Percentiles rank a stretch among this genome's conserved stretches.
These are phyloP conservation scores for Ylistrum balloti DNA, from an alignment of 1,140 invertebrate genomes.

Conservation along the genomic window DNA sequence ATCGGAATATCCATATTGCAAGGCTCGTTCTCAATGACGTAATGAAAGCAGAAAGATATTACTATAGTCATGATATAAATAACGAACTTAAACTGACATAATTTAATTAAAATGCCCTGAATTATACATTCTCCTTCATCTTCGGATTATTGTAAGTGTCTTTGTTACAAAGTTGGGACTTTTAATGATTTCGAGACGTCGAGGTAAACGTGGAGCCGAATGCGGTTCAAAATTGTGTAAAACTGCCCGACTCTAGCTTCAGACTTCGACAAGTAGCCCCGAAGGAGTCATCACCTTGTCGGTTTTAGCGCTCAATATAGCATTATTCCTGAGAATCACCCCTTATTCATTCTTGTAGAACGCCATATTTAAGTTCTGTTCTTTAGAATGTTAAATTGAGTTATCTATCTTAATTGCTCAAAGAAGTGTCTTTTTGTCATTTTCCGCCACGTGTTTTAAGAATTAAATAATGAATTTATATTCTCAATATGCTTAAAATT, in stretches of 20 bases:
- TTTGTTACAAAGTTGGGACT: not conserved
- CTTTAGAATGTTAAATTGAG: constrained; percentile 16
- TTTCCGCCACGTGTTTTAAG: constrained; percentile 32
- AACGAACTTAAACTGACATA: not conserved
- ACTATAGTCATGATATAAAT: not conserved
- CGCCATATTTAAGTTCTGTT: not conserved
- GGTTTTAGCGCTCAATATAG: not conserved
- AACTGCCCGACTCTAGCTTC: not conserved
- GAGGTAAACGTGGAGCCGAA: constrained; percentile 13
- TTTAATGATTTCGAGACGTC: not conserved
- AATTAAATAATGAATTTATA: constrained; percentile 41
- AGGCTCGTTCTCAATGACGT: too few relatives aligned
- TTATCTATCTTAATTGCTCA: constrained; percentile 28
- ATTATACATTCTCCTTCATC: not conserved
- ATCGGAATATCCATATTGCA: too few relatives aligned
- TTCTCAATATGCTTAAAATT: constrained; percentile 36
- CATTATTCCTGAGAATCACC: not conserved
- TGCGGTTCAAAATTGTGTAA: constrained; percentile 18
- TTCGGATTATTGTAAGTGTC: not conserved
- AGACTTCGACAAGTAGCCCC: constrained; percentile 2
- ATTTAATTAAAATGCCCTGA: not conserved
- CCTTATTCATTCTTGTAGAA: not conserved
- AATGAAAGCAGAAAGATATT: not conserved
- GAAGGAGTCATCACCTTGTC: not conserved
- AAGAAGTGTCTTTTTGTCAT: constrained; percentile 35